Conservation (phyloP, 2,797 vertebrate genomes). For the Ficedula albicollis region DNA sequence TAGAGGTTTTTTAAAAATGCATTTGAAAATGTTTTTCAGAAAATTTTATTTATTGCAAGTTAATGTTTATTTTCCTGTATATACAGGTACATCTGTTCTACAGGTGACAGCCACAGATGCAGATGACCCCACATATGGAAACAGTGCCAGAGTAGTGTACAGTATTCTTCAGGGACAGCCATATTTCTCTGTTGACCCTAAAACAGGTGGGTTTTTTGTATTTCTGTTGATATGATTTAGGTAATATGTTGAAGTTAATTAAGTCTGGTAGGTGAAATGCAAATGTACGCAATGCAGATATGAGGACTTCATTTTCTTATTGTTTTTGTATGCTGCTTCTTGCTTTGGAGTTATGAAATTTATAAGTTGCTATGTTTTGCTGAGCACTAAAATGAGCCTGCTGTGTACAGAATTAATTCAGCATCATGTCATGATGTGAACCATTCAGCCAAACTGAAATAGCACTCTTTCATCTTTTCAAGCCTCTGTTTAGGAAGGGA, state of each 20-base stretch:
- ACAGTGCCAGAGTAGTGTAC: slow-evolving; percentile 96
- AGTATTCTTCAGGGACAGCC: slow-evolving; percentile 98
- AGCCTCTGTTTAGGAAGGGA: neutral
- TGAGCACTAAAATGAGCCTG: neutral
- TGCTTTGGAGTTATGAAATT: neutral
- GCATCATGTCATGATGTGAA: neutral
- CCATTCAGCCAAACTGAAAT: neutral
- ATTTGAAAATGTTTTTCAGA: neutral
- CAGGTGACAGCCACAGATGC: slow-evolving; percentile 96
- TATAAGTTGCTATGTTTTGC: neutral
- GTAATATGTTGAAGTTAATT: neutral
- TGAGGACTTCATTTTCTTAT: neutral
- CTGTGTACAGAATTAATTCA: neutral
- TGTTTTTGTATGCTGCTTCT: neutral
- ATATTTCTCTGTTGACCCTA: slow-evolving; percentile 98
- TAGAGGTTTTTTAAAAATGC: neutral
- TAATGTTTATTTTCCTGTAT: slow-evolving; percentile 61
- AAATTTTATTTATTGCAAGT: neutral
- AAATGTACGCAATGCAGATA: neutral
- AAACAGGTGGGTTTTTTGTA: slow-evolving; percentile 84
- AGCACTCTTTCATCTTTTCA: neutral
- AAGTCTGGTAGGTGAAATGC: neutral
- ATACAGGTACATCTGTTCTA: slow-evolving; percentile 91
- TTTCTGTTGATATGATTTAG: neutral
- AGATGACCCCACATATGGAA: slow-evolving; percentile 97